Conservation (phyloP, 1,140 invertebrate species). For the Dryas iulia region DNA sequence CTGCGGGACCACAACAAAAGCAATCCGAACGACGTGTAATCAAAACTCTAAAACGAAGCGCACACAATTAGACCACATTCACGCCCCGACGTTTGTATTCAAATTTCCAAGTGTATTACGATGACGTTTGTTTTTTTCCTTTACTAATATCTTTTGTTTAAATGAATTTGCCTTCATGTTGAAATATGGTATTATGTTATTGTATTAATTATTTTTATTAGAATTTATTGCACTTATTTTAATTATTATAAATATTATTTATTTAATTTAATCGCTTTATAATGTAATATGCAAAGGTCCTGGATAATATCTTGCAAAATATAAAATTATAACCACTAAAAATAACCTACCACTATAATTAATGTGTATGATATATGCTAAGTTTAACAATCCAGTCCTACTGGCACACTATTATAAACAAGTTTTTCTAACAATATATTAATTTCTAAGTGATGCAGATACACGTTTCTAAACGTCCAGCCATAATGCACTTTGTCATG, state of each 20-base stretch:
- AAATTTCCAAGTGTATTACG: constrained; percentile 47
- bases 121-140: constrained; percentile 20
- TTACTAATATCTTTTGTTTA: constrained; percentile 23
- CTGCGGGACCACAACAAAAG: constrained; percentile 30
- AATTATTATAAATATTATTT: no score
- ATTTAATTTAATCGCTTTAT: no score
- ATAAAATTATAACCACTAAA: no score
- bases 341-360: no score
- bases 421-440: no score
- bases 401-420: no score
- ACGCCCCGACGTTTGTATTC: constrained; percentile 70
- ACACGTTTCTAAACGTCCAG: constrained; percentile 15
- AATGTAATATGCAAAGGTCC: no score
- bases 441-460: constrained; percentile 6
- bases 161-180: neutral
- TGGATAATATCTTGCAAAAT: no score
- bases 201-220: no score
- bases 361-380: no score
- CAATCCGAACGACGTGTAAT: constrained; percentile 39
- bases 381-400: neutral
- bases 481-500: constrained; percentile 31
- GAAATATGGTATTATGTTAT: no score
- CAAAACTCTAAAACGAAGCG: constrained; percentile 47
- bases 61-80: constrained; percentile 60
- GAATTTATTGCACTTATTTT: no score